phyloP scores from a whole-genome alignment of 2,797 vertebrate genomes.

The Myoxocephalus aenaeus region DNA sequence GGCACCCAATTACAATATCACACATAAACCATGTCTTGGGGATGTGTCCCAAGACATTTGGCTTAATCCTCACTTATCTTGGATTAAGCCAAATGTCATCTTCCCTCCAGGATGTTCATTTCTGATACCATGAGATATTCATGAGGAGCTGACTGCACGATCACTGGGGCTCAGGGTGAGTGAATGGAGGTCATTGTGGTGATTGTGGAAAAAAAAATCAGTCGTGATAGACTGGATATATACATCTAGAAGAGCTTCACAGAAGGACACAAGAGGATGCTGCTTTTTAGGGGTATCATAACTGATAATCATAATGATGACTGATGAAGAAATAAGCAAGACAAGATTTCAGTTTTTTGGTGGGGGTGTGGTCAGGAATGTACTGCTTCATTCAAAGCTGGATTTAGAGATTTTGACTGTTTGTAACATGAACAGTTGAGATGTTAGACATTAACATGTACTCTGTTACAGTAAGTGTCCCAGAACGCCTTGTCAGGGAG shows the following conservation, averaged over 20 bases:
- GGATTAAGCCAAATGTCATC: background rate
- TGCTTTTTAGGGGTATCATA: background rate
- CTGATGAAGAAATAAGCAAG: background rate
- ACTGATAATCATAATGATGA: background rate
- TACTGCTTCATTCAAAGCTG: background rate
- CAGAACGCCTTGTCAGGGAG: background rate
- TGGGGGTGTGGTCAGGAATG: background rate
- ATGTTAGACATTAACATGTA: background rate
- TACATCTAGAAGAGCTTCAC: background rate
- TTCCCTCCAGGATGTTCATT: background rate
- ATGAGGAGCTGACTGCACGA: background rate
- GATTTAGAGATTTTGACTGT: slow-evolving; percentile 3
- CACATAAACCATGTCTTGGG: background rate
- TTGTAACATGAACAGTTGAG: background rate
- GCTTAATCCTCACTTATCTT: background rate
- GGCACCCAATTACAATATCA: background rate
- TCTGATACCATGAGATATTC: slow-evolving; percentile 37
- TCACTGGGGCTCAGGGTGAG: background rate
- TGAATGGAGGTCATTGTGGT: slow-evolving; percentile 19
- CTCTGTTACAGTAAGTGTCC: background rate
- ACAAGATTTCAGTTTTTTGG: background rate
- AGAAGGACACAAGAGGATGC: background rate
- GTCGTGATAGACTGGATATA: background rate
- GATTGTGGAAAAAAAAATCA: slow-evolving; percentile 4
- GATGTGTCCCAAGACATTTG: no score